A percentile compares a stretch with the other conserved stretches of the same genome.
phyloP scores from a whole-genome alignment of 2,797 vertebrate genomes.

The Periophthalmus magnuspinnatus region DNA sequence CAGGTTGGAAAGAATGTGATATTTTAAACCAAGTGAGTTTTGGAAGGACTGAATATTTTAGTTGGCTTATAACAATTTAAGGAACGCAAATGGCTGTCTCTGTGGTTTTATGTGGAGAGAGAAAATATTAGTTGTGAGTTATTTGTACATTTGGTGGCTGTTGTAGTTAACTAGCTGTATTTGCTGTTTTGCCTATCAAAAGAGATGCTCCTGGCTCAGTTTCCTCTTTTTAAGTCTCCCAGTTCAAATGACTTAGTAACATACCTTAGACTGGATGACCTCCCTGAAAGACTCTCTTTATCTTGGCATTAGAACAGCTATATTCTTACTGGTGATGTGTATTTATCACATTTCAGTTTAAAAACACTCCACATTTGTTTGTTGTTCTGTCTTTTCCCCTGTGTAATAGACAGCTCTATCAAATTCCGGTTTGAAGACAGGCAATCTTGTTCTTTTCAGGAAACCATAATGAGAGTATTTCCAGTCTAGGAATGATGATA shows the following conservation, averaged over 20 bases:
- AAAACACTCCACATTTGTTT: background rate
- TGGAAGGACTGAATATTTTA: background rate
- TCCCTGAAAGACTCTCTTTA: background rate
- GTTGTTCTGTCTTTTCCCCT: background rate
- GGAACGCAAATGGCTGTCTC: background rate
- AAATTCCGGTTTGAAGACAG: background rate
- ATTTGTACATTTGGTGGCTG: background rate
- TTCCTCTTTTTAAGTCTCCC: background rate
- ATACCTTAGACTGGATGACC: too few species aligned
- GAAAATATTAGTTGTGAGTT: background rate
- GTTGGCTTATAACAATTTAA: background rate
- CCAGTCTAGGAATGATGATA: conserved; percentile 3
- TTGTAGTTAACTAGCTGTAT: background rate
- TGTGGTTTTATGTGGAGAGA: background rate
- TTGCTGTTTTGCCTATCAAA: background rate
- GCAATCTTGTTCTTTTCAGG: background rate
- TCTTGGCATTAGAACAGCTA: background rate
- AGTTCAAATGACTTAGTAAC: background rate
- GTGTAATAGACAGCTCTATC: background rate
- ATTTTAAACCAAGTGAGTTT: background rate
- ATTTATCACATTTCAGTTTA: background rate
- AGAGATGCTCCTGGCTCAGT: background rate
- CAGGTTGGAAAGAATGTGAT: background rate
- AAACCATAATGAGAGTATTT: conserved; percentile 5
- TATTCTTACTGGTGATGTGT: background rate